Percentiles rank a stretch among this genome's conserved stretches.
Evolutionary conservation across 2,888 invertebrate species (phyloP).

Genomic region (Dasysyrphus albostriatus): DNA sequence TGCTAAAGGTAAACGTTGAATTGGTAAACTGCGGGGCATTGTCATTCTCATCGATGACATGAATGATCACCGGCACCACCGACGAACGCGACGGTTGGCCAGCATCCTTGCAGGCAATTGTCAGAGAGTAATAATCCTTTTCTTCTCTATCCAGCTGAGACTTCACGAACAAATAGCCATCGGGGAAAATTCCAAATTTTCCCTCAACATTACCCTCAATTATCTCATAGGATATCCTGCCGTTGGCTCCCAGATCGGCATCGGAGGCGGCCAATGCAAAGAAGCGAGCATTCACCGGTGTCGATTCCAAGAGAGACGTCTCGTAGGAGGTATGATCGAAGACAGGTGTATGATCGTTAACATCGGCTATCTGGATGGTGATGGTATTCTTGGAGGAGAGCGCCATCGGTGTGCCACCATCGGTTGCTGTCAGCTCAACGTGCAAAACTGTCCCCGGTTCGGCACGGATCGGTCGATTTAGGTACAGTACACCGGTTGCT

Average conservation of each 20-base stretch:
- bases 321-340: conserved; percentile 97
- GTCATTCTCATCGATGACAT: conserved; percentile 98
- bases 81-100: conserved; percentile 92
- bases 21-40: conserved; percentile 97
- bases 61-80: conserved; percentile 95
- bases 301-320: conserved; percentile 95
- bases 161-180: conserved; percentile 95
- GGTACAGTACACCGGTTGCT: conserved; percentile 94
- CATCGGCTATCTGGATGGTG: conserved; percentile 91
- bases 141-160: conserved; percentile 94
- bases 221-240: conserved; percentile 91
- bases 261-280: conserved; percentile 96
- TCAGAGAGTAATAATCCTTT: conserved; percentile 95
- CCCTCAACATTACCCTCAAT: conserved; percentile 93
- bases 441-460: conserved; percentile 89
- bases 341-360: conserved; percentile 97
- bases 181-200: conserved; percentile 97
- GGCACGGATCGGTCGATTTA: conserved; percentile 91
- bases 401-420: conserved; percentile 89
- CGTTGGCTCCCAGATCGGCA: conserved; percentile 92
- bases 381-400: conserved; percentile 91
- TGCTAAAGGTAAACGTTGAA: conserved; percentile 94
- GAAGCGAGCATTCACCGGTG: conserved; percentile 94
- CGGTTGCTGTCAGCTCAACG: conserved; percentile 93
- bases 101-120: conserved; percentile 92